Percentiles rank a stretch among this genome's conserved stretches.
phyloP scores from a whole-genome alignment of 2,113 vertebrate species.

The Antechinus stuartii region DNA sequence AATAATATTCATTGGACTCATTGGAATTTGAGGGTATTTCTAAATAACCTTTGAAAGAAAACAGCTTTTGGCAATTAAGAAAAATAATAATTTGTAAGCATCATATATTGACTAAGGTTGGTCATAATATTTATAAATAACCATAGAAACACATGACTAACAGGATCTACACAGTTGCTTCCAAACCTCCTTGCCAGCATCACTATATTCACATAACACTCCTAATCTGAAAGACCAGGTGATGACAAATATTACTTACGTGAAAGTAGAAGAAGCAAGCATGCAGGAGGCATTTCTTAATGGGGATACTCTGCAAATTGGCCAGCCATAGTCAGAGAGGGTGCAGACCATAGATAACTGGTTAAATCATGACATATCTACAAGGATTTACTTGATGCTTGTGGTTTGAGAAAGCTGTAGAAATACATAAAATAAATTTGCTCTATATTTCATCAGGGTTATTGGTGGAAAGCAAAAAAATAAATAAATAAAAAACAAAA shows the following conservation, averaged over 20 bases:
- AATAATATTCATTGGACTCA: conserved; percentile 68
- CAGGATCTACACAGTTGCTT: conserved; percentile 72
- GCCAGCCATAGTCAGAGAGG: conserved; percentile 20
- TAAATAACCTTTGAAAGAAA: conserved; percentile 78
- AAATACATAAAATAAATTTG: conserved; percentile 59
- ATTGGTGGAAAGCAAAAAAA: conserved; percentile 49
- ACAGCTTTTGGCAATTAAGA: conserved; percentile 76
- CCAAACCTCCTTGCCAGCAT: conserved; percentile 71
- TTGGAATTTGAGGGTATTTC: conserved; percentile 64
- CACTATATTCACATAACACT: conserved; percentile 64
- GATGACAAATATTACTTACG: conserved; percentile 62
- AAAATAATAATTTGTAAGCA: conserved; percentile 77
- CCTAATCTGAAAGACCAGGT: conserved; percentile 68
- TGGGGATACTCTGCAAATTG: conserved; percentile 50
- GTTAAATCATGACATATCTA: conserved; percentile 68
- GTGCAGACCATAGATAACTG: conserved; percentile 53
- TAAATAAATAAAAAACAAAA: not conserved
- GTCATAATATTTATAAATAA: conserved; percentile 82
- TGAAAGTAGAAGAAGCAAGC: conserved; percentile 67
- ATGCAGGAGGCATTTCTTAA: conserved; percentile 47
- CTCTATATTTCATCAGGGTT: conserved; percentile 58
- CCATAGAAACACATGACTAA: conserved; percentile 80
- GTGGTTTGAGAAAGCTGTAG: conserved; percentile 57
- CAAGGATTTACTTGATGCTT: conserved; percentile 63
- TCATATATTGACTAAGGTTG: conserved; percentile 74